Base-by-base conservation (phyloP, 2,888 invertebrate species). In the Clostera curtula region DNA sequence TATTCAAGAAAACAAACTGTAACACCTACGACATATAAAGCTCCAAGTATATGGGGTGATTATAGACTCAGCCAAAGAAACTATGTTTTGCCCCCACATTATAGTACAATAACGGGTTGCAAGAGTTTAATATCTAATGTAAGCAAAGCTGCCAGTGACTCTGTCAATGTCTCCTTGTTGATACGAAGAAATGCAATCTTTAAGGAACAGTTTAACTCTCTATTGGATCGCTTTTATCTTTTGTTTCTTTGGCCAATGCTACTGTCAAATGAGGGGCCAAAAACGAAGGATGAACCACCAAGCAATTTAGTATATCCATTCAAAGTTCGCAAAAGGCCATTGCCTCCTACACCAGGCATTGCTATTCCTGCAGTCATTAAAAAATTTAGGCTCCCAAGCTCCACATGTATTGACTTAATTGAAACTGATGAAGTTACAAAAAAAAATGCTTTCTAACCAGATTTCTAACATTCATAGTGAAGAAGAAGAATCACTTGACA, bases 181-280 rank as follows among this genome's bases (percentile, higher is more conserved):
- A 29, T 51, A 3, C 55, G 43, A 24, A 58, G 41, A 32, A 73
- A 69, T 50, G 1, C 11, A 3, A 4, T 52, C 9, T 48, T 75
- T 5, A 57, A 53, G 22, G 43, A 62, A 1, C 56, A 66, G 17
- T 27, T 67, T 24, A 35, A 45, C 14, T 14, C 37, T 4, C 47
- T 73, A 14, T 46, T 66, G 38, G 68, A 71, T 28, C 49, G 76
- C 5, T 68, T 73, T 31, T 59, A 66, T 36, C 25, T 39, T 15
- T 41, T 77, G 20, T 76, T 76, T 27, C 32, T 71, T 15, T 75
- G 73, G 72, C 73, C 77, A 7, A 49, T 75, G 58, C 34, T 75
- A 15, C 49, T 76, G n/a, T 70, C 77, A 0, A 70, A 68, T 43
- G 57, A 54, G 32, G 7, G 17, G 2, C 48, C 45, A 1, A 1